Evolutionary conservation across 2,113 vertebrate genomes (phyloP), one percentile per base, ranked within the genome.

Genomic region (Tetrax tetrax): DNA sequence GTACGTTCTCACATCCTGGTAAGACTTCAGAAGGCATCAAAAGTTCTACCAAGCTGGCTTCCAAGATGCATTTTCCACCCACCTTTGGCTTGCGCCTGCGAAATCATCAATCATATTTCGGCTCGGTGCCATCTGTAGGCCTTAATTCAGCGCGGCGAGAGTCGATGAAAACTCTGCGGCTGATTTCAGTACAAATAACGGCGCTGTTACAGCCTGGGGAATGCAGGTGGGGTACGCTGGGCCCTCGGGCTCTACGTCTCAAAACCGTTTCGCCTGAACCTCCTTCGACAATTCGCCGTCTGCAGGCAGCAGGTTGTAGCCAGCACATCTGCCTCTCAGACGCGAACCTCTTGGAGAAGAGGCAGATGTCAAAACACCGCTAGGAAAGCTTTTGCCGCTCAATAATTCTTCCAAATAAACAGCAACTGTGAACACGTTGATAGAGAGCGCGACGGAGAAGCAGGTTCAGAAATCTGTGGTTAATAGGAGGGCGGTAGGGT

Each of bases 31-130:
- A 89, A 95, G 68, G 82, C 71, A 93, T 65, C 59, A 18, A 82
- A 82, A 90, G 76, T 53, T 76, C 69, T 78, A 76, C 77, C 41
- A 56, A 92, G 89, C 57, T 7, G 6, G 20, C 71, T 92, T 87
- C 92, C 70, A 87, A 84, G 90, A 71, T 60, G 70, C 61, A 2
- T 94, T 83, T 95, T 75, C 92, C 89, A 84, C 96, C 94, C 92
- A 92, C 91, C 66, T 91, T 82, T 82, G 92, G 88, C 87, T 95
- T 83, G 83, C 0, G 1, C 60, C 71, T 37, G 60, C 51, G 45
- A 66, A 92, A 29, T 38, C 89, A 35, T 88, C 86, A 29, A 56
- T 87, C 53, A n/a, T 41, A 19, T 72, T 91, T 65, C 33, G 6
- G 88, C 90, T 93, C 3, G 0, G 29, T 14, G 45, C 91, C 90